Conservation (phyloP, 2,113 vertebrate genomes). For the Elephantulus edwardii region DNA sequence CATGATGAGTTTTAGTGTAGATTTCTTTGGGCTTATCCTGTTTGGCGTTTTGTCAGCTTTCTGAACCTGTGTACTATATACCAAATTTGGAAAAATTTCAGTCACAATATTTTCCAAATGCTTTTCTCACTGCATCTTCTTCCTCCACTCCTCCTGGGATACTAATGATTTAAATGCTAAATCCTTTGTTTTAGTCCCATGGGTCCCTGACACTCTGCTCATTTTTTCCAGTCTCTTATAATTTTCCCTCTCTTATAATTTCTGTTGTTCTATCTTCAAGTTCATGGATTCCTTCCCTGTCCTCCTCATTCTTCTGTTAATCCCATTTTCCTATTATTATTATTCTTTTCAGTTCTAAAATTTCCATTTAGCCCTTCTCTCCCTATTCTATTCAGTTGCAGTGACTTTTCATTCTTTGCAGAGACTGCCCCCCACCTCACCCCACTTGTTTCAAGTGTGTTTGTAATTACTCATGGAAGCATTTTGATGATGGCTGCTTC, state of each 20-base stretch:
- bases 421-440: background rate
- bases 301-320: slow-evolving; percentile 19
- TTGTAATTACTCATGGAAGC: background rate
- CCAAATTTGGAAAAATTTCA: background rate
- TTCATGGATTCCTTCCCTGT: background rate
- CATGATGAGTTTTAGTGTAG: background rate
- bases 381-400: slow-evolving; percentile 9
- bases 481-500: slow-evolving; percentile 33
- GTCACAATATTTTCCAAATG: slow-evolving; percentile 4
- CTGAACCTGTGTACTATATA: background rate
- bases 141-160: background rate
- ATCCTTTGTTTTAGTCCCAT: background rate
- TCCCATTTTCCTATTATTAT: background rate
- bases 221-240: background rate
- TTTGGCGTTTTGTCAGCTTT: background rate
- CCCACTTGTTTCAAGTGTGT: background rate
- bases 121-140: background rate
- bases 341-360: slow-evolving; percentile 28
- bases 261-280: slow-evolving; percentile 16
- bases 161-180: background rate
- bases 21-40: background rate
- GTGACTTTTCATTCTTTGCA: background rate
- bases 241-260: slow-evolving; percentile 5
- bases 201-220: background rate
- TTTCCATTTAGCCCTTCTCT: slow-evolving; percentile 14